A percentile compares a stretch with the other conserved stretches of the same genome.
Conservation (phyloP, 92 coral and sea anemone species). For the Phenganax stokvisi region DNA sequence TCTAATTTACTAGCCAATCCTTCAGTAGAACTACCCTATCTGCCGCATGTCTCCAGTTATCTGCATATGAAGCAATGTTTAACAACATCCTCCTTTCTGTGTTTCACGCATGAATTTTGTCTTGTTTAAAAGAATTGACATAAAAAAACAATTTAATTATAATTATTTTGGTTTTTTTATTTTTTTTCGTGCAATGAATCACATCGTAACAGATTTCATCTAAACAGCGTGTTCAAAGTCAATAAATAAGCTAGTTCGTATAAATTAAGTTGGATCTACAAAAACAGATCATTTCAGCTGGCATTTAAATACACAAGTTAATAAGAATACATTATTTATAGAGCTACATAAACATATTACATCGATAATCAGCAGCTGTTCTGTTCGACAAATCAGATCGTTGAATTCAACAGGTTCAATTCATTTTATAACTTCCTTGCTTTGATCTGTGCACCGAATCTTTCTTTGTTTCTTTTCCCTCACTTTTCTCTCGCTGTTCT, state of each 20-base stretch:
- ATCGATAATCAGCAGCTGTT: background rate
- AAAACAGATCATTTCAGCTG: constrained; percentile 9
- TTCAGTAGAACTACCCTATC: too few species aligned
- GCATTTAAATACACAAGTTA: background rate
- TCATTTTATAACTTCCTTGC: background rate
- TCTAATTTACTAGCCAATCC: too few species aligned
- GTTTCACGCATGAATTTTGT: too few species aligned
- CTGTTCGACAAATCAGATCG: background rate
- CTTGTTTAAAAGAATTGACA: too few species aligned
- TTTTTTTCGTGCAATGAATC: too few species aligned
- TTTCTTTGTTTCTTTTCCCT: background rate
- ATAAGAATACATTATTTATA: background rate
- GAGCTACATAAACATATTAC: background rate
- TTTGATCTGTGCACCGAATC: background rate
- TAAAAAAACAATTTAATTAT: too few species aligned
- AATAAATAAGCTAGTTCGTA: background rate
- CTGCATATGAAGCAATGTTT: too few species aligned
- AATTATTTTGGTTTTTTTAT: too few species aligned
- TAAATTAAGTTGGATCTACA: background rate
- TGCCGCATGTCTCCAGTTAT: too few species aligned
- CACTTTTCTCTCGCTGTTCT: constrained; percentile 11
- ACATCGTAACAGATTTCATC: too few species aligned
- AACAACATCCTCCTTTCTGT: too few species aligned
- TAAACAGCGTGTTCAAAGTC: too few species aligned
- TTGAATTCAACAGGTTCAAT: background rate